Evolutionary conservation across 1,140 invertebrate genomes (phyloP).

Genomic region (Phthorimaea operculella): DNA sequence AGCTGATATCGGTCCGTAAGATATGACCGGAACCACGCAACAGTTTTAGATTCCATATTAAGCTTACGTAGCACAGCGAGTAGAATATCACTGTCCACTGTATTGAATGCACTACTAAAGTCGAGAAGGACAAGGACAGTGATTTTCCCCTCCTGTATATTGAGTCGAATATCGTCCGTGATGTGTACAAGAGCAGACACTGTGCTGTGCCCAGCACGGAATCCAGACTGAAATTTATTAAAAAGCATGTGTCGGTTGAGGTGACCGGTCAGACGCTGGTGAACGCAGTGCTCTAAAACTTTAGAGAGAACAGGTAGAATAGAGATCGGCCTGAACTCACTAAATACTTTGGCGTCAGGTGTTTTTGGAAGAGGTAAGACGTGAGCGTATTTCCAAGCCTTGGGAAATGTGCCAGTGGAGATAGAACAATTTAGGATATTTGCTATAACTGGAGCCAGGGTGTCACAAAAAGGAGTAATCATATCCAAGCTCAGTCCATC

Average conservation of each 20-base stretch:
- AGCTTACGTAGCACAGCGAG: background rate
- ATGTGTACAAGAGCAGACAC: background rate
- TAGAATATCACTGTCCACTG: background rate
- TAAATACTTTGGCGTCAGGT: background rate
- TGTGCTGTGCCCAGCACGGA: background rate
- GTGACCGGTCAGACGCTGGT: background rate
- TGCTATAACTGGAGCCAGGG: background rate
- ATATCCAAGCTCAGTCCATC: background rate
- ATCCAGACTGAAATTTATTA: background rate
- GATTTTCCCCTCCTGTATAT: background rate
- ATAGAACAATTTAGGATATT: background rate
- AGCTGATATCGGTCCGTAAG: background rate
- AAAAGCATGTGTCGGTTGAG: background rate
- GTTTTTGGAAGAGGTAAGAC: background rate
- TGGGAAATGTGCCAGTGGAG: background rate
- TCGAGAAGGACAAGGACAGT: background rate
- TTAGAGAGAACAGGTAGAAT: background rate
- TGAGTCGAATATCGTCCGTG: background rate
- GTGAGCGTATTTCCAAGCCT: background rate
- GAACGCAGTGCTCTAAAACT: background rate
- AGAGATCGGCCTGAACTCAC: background rate
- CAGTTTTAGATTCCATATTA: background rate
- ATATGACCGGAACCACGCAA: background rate
- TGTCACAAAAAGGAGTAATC: background rate
- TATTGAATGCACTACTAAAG: background rate